Evolutionary conservation across 2,888 invertebrate species (phyloP).

Genomic region (Nineta flava): DNA sequence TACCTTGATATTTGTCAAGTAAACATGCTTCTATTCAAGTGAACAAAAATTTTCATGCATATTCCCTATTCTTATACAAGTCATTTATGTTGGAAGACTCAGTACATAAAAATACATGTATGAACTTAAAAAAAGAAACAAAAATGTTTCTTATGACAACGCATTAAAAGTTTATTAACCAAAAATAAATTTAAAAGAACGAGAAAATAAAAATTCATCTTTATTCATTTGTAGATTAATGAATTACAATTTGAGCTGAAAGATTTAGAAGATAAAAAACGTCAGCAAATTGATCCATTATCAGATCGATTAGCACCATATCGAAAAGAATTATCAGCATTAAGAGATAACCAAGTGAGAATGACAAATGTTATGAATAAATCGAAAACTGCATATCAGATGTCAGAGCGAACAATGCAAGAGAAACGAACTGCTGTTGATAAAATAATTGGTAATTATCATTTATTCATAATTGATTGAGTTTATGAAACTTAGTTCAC

Average conservation of each 20-base stretch:
- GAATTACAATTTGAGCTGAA: neutral
- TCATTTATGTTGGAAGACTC: no score
- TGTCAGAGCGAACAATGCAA: neutral
- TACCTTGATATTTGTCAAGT: no score
- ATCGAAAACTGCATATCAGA: neutral
- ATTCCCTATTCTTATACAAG: no score
- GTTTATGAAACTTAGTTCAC: no score
- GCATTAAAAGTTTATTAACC: no score
- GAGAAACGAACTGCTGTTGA: slow-evolving; percentile 4
- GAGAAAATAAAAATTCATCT: no score
- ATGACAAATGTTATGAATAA: neutral
- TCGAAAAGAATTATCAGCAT: slow-evolving; percentile 3
- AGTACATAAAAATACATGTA: no score
- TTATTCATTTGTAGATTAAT: slow-evolving; percentile 1
- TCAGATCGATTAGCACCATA: slow-evolving; percentile 19
- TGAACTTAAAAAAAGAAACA: no score
- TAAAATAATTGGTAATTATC: slow-evolving; percentile 3
- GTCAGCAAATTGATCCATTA: slow-evolving; percentile 17
- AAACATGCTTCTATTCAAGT: no score
- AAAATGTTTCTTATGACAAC: no score
- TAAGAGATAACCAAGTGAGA: neutral
- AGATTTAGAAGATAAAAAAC: slow-evolving; percentile 18
- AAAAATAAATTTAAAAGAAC: no score
- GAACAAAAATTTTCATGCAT: no score
- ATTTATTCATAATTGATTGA: neutral